Evolutionary conservation across 2,888 invertebrate species (phyloP).

Genomic region (Hartigia nigra): DNA sequence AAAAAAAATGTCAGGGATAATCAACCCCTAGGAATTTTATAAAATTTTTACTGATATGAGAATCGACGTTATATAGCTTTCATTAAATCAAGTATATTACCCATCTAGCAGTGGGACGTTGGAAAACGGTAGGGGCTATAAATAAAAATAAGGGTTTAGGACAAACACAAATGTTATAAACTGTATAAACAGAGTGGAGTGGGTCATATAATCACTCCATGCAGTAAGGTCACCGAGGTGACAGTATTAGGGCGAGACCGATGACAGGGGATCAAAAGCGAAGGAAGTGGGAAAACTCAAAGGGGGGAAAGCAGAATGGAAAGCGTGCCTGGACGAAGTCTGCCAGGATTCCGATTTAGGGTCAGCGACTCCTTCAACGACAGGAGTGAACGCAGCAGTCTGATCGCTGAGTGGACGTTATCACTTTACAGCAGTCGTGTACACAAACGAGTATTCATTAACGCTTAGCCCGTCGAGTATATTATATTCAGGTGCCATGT

Average conservation of each 20-base stretch:
- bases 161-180: constrained; percentile 33
- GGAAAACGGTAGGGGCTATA: constrained; percentile 34
- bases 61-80: constrained; percentile 21
- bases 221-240: neutral
- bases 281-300: constrained; percentile 5
- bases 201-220: neutral
- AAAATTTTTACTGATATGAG: neutral
- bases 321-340: constrained; percentile 47
- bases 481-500: neutral
- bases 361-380: constrained; percentile 18
- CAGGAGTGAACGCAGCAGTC: neutral
- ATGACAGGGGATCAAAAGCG: neutral
- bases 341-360: constrained; percentile 50
- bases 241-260: neutral
- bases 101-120: constrained; percentile 33
- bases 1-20: neutral
- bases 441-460: neutral
- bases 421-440: constrained; percentile 11
- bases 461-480: neutral
- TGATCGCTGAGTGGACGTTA: constrained; percentile 6
- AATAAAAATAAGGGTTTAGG: constrained; percentile 46
- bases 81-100: constrained; percentile 46
- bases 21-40: neutral
- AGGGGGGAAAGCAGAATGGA: constrained; percentile 28
- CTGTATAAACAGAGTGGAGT: constrained; percentile 29